Conservation (phyloP, 2,113 vertebrate genomes). For the Ammodytes marinus region DNA sequence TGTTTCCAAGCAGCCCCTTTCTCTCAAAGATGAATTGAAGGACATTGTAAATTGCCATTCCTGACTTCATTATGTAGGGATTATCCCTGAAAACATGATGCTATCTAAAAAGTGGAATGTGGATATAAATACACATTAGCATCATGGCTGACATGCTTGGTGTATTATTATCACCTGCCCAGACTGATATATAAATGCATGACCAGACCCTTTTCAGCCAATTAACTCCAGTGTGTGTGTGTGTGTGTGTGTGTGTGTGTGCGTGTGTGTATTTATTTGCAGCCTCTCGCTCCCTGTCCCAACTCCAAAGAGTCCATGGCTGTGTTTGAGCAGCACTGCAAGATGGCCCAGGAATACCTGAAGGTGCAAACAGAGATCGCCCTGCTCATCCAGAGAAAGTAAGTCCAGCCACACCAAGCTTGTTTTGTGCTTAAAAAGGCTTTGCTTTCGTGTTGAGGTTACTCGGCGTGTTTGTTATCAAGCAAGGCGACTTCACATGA, state of each 20-base stretch:
- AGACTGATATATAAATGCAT: constrained; percentile 65
- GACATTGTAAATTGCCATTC: constrained; percentile 7
- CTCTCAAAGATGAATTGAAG: background rate
- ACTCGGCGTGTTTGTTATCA: background rate
- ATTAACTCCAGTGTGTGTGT: constrained; percentile 69
- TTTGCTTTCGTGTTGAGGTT: background rate
- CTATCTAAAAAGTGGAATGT: constrained; percentile 61
- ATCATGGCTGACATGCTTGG: background rate
- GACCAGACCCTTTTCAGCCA: constrained; percentile 67
- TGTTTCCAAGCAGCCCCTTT: background rate
- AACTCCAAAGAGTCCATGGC: constrained; percentile 99
- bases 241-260: no score
- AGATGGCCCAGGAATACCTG: constrained; percentile 99
- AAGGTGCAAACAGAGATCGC: constrained; percentile 99
- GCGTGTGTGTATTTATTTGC: constrained; percentile 79
- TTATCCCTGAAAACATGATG: constrained; percentile 61
- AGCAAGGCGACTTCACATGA: background rate
- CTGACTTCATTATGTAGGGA: constrained; percentile 42
- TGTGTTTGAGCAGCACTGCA: constrained; percentile 99
- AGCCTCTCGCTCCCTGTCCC: constrained; percentile 98
- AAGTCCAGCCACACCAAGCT: constrained; percentile 71
- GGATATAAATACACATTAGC: background rate
- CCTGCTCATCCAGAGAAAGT: constrained; percentile 97
- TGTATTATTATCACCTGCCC: constrained; percentile 68
- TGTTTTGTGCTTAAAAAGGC: background rate